Conservation (phyloP, 2,888 invertebrate genomes). For the Hecatera dysodea region DNA sequence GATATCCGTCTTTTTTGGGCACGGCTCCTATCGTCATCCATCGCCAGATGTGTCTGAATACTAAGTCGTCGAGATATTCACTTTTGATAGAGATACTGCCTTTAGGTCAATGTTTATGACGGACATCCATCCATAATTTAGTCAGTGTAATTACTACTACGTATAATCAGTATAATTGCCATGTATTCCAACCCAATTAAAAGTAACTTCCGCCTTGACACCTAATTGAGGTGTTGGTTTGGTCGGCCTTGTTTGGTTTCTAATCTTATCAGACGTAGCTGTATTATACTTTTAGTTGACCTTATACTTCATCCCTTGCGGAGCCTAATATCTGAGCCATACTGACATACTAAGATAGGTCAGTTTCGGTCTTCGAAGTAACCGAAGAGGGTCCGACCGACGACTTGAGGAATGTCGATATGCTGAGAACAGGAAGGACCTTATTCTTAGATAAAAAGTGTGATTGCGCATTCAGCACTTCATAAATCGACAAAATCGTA, state of each 20-base stretch:
- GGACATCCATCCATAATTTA: neutral
- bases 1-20: neutral
- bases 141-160: neutral
- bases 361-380: neutral
- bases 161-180: neutral
- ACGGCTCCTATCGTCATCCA: neutral
- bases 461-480: neutral
- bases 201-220: neutral
- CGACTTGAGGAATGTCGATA: too few species aligned
- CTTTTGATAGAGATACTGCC: neutral
- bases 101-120: neutral
- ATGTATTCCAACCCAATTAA: neutral
- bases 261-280: neutral
- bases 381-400: neutral
- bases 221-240: too few species aligned
- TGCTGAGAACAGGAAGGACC: neutral
- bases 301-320: neutral
- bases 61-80: neutral
- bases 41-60: neutral
- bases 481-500: neutral
- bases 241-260: neutral
- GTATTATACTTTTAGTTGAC: neutral
- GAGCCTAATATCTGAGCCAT: neutral
- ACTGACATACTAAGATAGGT: neutral
- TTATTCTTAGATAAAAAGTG: conserved; percentile 3